Percentiles rank a stretch among this genome's conserved stretches.
Evolutionary conservation across 1,140 invertebrate species (phyloP).

Genomic region (Macrosteles quadrilineatus): DNA sequence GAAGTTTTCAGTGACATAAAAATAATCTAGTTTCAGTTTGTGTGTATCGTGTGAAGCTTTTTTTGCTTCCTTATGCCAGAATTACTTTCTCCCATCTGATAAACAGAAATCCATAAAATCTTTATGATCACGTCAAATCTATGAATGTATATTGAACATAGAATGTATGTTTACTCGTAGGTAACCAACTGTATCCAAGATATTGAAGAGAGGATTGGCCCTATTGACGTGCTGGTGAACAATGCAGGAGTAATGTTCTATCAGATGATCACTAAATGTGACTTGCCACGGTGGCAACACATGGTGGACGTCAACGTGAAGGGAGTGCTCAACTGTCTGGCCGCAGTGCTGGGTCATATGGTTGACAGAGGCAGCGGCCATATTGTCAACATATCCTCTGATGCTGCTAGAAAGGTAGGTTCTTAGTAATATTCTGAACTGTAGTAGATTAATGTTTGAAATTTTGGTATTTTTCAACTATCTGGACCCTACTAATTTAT

Average conservation of each 20-base stretch:
- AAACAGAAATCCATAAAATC: too few relatives aligned
- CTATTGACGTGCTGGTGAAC: slow-evolving; percentile 42
- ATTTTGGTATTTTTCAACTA: too few relatives aligned
- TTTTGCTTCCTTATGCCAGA: too few relatives aligned
- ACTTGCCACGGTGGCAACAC: slow-evolving; percentile 40
- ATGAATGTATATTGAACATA: too few relatives aligned
- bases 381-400: slow-evolving; percentile 44
- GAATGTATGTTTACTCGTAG: too few relatives aligned
- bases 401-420: slow-evolving; percentile 41
- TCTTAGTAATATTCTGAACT: slow-evolving; percentile 42
- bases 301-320: slow-evolving; percentile 42
- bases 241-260: slow-evolving; percentile 45
- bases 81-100: too few relatives aligned
- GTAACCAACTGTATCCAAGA: slow-evolving; percentile 26
- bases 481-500: too few relatives aligned
- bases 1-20: too few relatives aligned
- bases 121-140: too few relatives aligned
- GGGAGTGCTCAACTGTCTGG: slow-evolving; percentile 42
- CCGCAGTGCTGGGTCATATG: slow-evolving; percentile 40
- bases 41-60: too few relatives aligned
- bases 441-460: not conserved
- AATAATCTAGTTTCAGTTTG: too few relatives aligned
- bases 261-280: slow-evolving; percentile 39
- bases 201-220: slow-evolving; percentile 38
- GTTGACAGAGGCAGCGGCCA: slow-evolving; percentile 38